Base-by-base conservation (phyloP, 2,888 invertebrate species). In the Acleris holmiana region DNA sequence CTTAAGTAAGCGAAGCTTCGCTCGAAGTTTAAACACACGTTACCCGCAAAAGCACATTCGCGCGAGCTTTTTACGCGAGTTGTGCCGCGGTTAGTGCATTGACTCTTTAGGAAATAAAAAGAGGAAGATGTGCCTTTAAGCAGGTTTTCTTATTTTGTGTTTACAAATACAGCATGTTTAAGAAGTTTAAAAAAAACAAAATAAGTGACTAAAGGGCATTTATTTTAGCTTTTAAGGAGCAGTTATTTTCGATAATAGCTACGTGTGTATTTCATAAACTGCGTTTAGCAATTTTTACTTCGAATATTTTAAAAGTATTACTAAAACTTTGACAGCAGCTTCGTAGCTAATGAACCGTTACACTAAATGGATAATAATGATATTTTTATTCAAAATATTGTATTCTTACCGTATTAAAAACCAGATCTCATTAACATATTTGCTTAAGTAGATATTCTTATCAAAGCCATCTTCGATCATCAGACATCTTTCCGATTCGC, bases 21-120 rank as follows among this genome's bases (percentile, higher is more conserved):
- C 59, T 35, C 51, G 58, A 51, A n/a, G 51, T 63, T 63, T 53
- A 57, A 50, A 50, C 57, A 51, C 53, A 18, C 47, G 51, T 48
- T 55, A 55, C 55, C 40, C 51, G 58, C 58, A 63, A 63, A 60
- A 47, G 47, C 57, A 51, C 17, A 44, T 19, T 53, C n/a, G 19
- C 35, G 51, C 46, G 51, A 61, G 60, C 57, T 58, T 63, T 62
- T 63, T 63, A 53, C 47, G 58, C 62, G 49, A 29, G 15, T 40
- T 58, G 15, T 40, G 51, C 46, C 23, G 51, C 35, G 63, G 19
- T 58, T 63, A 48, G 64, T 59, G 64, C 64, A 51, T 59, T 64
- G 58, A 64, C 64, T 47, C 56, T 64, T 51, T 35, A 47, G n/a
- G 23, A 7, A 55, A 23, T 41, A 41, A 55, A 64, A 64, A 61